These are phyloP conservation scores for Caenorhabditis inopinata DNA, from an alignment of 1,140 invertebrate genomes.

Conservation along the genomic window DNA sequence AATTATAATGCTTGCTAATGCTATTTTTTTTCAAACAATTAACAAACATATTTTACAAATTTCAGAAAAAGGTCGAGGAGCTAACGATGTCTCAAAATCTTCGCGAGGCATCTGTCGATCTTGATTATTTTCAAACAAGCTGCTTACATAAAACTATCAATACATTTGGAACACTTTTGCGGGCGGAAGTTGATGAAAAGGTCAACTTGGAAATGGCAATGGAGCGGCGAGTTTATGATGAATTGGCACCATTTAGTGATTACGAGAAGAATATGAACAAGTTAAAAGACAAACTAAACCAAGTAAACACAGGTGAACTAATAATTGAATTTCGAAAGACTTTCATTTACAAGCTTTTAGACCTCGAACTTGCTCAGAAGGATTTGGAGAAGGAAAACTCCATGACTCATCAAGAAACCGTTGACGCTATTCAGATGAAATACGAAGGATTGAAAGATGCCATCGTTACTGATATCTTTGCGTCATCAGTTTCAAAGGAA, in stretches of 20 bases:
- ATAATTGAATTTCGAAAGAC: neutral
- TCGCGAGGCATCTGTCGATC: neutral
- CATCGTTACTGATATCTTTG: conserved; percentile 42
- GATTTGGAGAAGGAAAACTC: conserved; percentile 12
- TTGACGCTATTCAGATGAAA: conserved; percentile 21
- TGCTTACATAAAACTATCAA: conserved; percentile 37
- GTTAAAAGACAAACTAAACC: conserved; percentile 12
- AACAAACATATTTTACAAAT: neutral
- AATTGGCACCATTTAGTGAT: conserved; percentile 3
- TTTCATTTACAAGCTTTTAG: neutral
- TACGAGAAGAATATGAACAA: conserved; percentile 33
- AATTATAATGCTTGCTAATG: too few species aligned
- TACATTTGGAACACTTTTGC: neutral
- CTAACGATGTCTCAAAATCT: conserved; percentile 2
- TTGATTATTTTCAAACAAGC: neutral
- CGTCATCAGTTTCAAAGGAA: conserved; percentile 20
- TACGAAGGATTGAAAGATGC: conserved; percentile 40
- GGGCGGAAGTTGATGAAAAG: conserved; percentile 4
- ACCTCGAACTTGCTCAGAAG: conserved; percentile 29
- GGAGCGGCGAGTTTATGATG: conserved; percentile 35
- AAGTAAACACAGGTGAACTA: neutral
- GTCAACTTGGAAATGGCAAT: conserved; percentile 32
- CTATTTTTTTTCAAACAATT: too few species aligned
- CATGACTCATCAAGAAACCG: neutral
- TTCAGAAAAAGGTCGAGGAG: conserved; percentile 45